A percentile compares a stretch with the other conserved stretches of the same genome.
These are phyloP conservation scores for Drosophila sp. DNA, from an alignment of 1,140 invertebrate species.

Conservation along the genomic window DNA sequence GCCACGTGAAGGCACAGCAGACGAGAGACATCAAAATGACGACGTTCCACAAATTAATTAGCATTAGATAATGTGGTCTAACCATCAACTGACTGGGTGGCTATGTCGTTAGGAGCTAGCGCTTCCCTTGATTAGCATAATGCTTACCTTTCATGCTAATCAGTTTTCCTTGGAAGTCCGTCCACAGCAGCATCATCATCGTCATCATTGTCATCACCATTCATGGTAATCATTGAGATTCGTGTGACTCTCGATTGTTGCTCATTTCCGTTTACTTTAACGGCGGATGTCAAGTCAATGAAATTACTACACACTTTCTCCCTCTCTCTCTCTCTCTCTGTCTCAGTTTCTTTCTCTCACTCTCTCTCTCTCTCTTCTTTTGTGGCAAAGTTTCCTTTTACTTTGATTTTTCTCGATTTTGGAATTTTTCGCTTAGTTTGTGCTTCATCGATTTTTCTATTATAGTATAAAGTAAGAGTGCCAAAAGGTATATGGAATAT, in stretches of 20 bases:
- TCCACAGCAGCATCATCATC: neutral
- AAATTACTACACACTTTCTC: constrained; percentile 39
- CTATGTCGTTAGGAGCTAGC: neutral
- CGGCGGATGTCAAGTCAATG: constrained; percentile 32
- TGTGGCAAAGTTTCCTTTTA: constrained; percentile 45
- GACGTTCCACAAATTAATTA: constrained; percentile 42
- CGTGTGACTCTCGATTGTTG: constrained; percentile 15
- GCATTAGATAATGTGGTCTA: constrained; percentile 26
- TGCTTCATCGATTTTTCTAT: constrained; percentile 65
- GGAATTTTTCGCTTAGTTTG: constrained; percentile 40
- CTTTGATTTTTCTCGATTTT: neutral
- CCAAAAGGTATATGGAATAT: neutral
- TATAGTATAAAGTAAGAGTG: constrained; percentile 16
- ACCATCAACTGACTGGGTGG: constrained; percentile 6
- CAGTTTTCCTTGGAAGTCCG: constrained; percentile 13
- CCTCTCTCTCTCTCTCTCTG: too few species aligned
- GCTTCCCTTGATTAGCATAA: constrained; percentile 34
- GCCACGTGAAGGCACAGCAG: constrained; percentile 7
- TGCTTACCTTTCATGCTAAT: constrained; percentile 40
- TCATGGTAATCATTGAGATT: neutral
- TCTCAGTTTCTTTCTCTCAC: constrained; percentile 8
- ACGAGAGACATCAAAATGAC: constrained; percentile 21
- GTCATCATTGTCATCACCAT: neutral
- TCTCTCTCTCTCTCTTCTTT: constrained; percentile 28
- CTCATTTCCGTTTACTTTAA: constrained; percentile 33